Percentiles rank a stretch among this genome's conserved stretches.
Conservation (phyloP, 2,113 vertebrate species). For the Parus major region DNA sequence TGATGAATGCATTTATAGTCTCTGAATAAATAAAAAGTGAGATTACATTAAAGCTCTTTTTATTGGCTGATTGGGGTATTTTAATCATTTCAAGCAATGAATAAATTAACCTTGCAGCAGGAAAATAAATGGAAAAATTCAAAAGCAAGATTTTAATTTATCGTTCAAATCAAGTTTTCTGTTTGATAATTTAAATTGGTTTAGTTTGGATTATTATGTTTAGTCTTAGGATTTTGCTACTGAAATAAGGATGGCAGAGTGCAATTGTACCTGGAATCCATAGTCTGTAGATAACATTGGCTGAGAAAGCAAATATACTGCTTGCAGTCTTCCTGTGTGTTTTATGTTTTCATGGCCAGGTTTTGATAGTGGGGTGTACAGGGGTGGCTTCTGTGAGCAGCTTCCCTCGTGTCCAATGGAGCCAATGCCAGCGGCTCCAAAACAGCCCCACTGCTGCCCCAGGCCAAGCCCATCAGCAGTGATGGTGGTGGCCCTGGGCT, state of each 20-base stretch:
- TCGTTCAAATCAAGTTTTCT: neutral
- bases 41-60: neutral
- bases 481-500: neutral
- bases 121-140: neutral
- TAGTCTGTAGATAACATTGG: neutral
- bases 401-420: rapidly evolving
- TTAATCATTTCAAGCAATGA: neutral
- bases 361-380: neutral
- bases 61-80: neutral
- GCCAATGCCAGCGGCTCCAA: neutral
- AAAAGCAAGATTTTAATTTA: conserved; percentile 1
- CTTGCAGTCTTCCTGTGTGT: neutral
- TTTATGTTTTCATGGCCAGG: neutral
- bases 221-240: neutral
- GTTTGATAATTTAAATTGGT: neutral
- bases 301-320: neutral
- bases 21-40: neutral
- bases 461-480: neutral
- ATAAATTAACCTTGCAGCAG: neutral
- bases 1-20: neutral
- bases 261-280: neutral
- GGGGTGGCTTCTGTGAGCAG: neutral
- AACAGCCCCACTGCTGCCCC: neutral
- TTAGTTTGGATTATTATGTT: neutral
- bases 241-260: neutral